Percentiles rank a stretch among this genome's conserved stretches.
Conservation (phyloP, 2,888 invertebrate species). For the Agriopis aurantiaria region DNA sequence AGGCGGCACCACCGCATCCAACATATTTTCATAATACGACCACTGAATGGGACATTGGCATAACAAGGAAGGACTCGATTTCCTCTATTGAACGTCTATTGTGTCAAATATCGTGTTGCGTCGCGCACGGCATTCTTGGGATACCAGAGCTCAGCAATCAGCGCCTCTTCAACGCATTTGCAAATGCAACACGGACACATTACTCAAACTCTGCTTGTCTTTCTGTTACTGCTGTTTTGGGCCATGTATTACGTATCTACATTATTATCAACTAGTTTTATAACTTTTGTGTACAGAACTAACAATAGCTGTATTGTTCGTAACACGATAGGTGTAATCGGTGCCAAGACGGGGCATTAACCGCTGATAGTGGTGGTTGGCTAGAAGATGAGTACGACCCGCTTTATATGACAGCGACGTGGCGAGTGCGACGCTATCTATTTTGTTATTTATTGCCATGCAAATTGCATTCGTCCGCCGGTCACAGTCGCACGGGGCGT, state of each 20-base stretch:
- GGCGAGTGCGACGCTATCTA: slow-evolving; percentile 69
- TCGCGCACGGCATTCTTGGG: slow-evolving; percentile 43
- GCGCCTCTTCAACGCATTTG: neutral
- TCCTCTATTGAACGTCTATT: slow-evolving; percentile 49
- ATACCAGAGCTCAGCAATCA: slow-evolving; percentile 26
- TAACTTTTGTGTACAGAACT: slow-evolving; percentile 32
- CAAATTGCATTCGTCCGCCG: slow-evolving; percentile 68
- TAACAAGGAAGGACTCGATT: slow-evolving; percentile 66
- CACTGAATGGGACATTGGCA: slow-evolving; percentile 62
- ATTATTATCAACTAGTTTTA: slow-evolving; percentile 29
- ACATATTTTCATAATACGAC: slow-evolving; percentile 77
- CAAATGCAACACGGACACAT: neutral
- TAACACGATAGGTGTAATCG: slow-evolving; percentile 58
- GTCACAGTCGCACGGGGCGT: slow-evolving; percentile 39
- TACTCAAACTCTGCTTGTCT: no score
- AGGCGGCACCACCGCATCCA: slow-evolving; percentile 56
- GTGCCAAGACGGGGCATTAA: slow-evolving; percentile 79
- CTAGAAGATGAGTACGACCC: slow-evolving; percentile 56
- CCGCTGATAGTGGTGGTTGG: slow-evolving; percentile 68
- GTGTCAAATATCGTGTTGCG: slow-evolving; percentile 47
- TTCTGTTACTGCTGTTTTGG: neutral
- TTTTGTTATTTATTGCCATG: slow-evolving; percentile 77
- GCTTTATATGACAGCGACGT: slow-evolving; percentile 60
- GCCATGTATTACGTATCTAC: slow-evolving; percentile 16
- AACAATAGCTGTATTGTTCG: slow-evolving; percentile 41